These are phyloP conservation scores for Minunthozetes semirufus DNA, from an alignment of 2,888 invertebrate species.

Conservation along the genomic window DNA sequence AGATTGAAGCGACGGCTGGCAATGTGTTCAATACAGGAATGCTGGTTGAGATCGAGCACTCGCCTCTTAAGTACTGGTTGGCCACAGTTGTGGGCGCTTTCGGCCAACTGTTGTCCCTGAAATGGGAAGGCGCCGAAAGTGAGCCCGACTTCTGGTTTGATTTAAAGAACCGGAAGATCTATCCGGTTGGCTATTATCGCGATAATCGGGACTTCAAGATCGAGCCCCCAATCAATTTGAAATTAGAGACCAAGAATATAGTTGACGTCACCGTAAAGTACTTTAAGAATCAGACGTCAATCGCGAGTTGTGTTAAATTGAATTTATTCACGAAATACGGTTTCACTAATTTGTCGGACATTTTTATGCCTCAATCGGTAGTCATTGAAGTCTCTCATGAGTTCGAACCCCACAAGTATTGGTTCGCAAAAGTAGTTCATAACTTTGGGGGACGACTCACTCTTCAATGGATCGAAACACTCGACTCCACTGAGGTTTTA, in stretches of 20 bases:
- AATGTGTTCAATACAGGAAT: slow-evolving; percentile 33
- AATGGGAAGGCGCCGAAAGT: slow-evolving; percentile 28
- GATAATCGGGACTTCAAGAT: slow-evolving; percentile 23
- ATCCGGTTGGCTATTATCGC: slow-evolving; percentile 31
- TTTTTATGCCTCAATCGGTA: slow-evolving; percentile 30
- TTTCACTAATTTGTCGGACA: slow-evolving; percentile 21
- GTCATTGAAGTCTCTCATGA: slow-evolving; percentile 34
- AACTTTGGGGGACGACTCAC: slow-evolving; percentile 35
- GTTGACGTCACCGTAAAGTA: slow-evolving; percentile 20
- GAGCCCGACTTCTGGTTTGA: slow-evolving; percentile 34
- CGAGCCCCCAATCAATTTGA: slow-evolving; percentile 29
- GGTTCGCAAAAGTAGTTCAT: slow-evolving; percentile 34
- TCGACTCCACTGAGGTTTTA: neutral
- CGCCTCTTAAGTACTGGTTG: slow-evolving; percentile 34
- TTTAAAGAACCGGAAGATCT: slow-evolving; percentile 27
- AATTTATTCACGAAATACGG: slow-evolving; percentile 30
- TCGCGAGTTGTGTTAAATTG: slow-evolving; percentile 5
- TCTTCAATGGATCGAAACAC: slow-evolving; percentile 25
- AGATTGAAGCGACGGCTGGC: slow-evolving; percentile 32
- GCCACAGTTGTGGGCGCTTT: slow-evolving; percentile 31
- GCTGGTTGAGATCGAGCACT: slow-evolving; percentile 36
- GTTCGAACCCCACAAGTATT: slow-evolving; percentile 32
- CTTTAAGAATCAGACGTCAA: slow-evolving; percentile 18
- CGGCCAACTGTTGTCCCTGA: slow-evolving; percentile 28
- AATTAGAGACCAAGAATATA: slow-evolving; percentile 16